Evolutionary conservation across 1,140 invertebrate genomes (phyloP), one percentile per base, ranked within the genome.

Genomic region (Pachypsylla venusta): DNA sequence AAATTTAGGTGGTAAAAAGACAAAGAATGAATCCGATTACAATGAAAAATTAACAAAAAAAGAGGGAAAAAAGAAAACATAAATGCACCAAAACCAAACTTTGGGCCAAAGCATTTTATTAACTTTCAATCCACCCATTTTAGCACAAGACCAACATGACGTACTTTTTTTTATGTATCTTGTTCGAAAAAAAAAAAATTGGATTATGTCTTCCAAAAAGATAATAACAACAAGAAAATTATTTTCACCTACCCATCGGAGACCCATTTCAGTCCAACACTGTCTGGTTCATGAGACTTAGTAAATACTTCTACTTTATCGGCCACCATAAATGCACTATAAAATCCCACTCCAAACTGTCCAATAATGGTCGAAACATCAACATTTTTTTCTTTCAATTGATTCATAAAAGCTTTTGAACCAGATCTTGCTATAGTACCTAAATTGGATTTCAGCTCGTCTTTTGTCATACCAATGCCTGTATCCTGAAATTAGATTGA

Each of bases 281-380:
- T 77, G 59, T 75, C 76, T n/a, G 77, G 75, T 1, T 71, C 66
- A 59, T 78, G 78, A 2, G 79, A 79, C 66, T 79, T 79, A 4
- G 93, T 91, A 67, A 76, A 95, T 0, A 98, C 93, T 69, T 94
- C 89, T 14, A 98, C 89, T 70, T 86, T 87, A 65, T 96, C 84
- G 56, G 91, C 90, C 1, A 98, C 93, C 87, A 98, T 97, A 70
- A 98, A 98, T 1, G 87, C 82, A 40, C 93, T 96, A 69, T 98
- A 98, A 71, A 98, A 98, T 10, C 95, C 95, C 14, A 98, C 95
- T 61, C 94, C 95, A 78, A 98, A 98, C 70, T 98, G 93, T 3
- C 94, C 95, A 73, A 98, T 98, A 58, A 98, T 95, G 60, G 83
- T 82, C n/a, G 77, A 81, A 2, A 77, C 69, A 16, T 79, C 76